These are phyloP conservation scores for Omphaloscelis lunosa DNA, from an alignment of 2,888 invertebrate genomes.

Conservation along the genomic window DNA sequence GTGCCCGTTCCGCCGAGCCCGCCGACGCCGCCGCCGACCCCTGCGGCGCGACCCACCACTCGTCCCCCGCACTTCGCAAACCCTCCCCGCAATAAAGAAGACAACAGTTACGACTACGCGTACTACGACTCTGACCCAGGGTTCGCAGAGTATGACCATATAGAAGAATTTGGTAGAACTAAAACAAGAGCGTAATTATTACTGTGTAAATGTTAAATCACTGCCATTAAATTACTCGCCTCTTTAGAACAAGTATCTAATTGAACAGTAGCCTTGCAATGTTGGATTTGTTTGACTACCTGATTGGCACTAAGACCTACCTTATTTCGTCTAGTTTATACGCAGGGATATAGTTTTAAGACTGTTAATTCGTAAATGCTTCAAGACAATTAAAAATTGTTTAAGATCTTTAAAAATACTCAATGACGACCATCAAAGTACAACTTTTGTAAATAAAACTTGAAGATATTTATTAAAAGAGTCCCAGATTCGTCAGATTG, in stretches of 20 bases:
- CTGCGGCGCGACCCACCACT: slow-evolving; percentile 72
- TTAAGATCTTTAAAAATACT: slow-evolving; percentile 26
- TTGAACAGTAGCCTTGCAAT: slow-evolving; percentile 41
- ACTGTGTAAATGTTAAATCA: slow-evolving; percentile 70
- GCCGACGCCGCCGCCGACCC: slow-evolving; percentile 68
- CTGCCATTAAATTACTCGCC: slow-evolving; percentile 89
- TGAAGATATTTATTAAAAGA: slow-evolving; percentile 52
- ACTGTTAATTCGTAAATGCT: slow-evolving; percentile 18
- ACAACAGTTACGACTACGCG: slow-evolving; percentile 95
- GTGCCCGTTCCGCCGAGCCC: slow-evolving; percentile 67
- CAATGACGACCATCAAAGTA: slow-evolving; percentile 53
- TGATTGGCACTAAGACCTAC: slow-evolving; percentile 36
- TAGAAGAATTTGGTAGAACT: slow-evolving; percentile 92
- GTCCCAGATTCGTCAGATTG: slow-evolving; percentile 45
- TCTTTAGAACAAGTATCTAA: slow-evolving; percentile 76
- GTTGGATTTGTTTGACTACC: slow-evolving; percentile 39
- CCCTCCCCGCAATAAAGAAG: slow-evolving; percentile 91
- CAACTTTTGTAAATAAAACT: slow-evolving; percentile 65
- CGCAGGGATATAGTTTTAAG: slow-evolving; percentile 48
- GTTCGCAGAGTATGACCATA: slow-evolving; percentile 90
- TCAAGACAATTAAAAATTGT: not conserved
- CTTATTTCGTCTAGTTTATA: slow-evolving; percentile 22
- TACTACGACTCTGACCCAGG: slow-evolving; percentile 94
- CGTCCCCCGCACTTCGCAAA: slow-evolving; percentile 78
- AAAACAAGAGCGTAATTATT: slow-evolving; percentile 82